A percentile compares a stretch with the other conserved stretches of the same genome.
Conservation (phyloP, 2,888 invertebrate genomes). For the Lepetodrilus schrolli region DNA sequence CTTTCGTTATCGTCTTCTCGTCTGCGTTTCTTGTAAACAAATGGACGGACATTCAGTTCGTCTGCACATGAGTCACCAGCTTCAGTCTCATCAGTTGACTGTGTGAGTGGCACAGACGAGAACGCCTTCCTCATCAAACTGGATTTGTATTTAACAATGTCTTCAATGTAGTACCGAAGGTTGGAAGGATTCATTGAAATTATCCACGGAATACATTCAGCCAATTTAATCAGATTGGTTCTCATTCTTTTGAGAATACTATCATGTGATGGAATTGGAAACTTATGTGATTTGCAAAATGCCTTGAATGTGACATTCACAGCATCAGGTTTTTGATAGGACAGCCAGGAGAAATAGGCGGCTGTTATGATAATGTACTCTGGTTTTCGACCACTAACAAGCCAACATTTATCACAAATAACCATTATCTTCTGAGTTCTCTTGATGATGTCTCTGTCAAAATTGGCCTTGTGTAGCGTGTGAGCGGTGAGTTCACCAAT, state of each 20-base stretch:
- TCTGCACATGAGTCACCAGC: not conserved
- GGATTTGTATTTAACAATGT: slow-evolving; percentile 18
- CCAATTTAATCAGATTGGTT: not conserved
- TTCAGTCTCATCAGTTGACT: not conserved
- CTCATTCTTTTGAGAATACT: not conserved
- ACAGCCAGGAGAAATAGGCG: slow-evolving; percentile 12
- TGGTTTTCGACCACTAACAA: not conserved
- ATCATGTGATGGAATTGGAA: not conserved
- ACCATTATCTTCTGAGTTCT: not conserved
- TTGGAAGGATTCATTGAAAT: not conserved
- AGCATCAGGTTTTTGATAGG: not conserved
- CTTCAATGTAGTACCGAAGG: slow-evolving; percentile 11
- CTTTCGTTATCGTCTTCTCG: not conserved
- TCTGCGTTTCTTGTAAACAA: not conserved
- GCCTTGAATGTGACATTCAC: not conserved
- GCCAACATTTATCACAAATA: slow-evolving; percentile 1
- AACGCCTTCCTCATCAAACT: slow-evolving; percentile 21
- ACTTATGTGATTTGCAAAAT: not conserved
- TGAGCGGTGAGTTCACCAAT: not conserved
- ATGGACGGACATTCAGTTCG: not conserved
- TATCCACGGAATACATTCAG: slow-evolving; percentile 13
- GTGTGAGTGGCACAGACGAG: not conserved
- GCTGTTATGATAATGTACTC: not conserved
- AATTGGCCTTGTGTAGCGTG: not conserved
- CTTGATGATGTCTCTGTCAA: not conserved